These are phyloP conservation scores for Pecten maximus DNA, from an alignment of 2,888 invertebrate species.

Conservation along the genomic window DNA sequence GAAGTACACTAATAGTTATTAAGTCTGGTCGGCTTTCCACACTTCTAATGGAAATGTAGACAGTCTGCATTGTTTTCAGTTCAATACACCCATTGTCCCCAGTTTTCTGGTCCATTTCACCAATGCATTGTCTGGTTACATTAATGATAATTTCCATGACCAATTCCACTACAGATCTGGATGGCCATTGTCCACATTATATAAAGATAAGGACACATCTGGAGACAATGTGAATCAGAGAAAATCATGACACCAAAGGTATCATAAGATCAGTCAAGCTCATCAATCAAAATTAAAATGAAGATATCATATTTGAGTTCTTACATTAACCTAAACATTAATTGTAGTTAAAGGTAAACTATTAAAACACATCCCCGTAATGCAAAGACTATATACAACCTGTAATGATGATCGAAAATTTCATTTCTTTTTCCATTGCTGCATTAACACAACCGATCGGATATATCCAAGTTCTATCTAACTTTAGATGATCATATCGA, in stretches of 20 bases:
- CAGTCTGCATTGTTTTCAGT: not conserved
- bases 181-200: not conserved
- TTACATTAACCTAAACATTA: no score
- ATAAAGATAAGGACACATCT: not conserved
- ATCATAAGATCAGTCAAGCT: not conserved
- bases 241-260: no score
- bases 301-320: not conserved
- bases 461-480: no score
- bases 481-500: no score
- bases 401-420: no score
- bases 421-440: no score
- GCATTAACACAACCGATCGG: no score
- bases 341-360: no score
- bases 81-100: not conserved
- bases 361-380: no score
- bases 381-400: no score
- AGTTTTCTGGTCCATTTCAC: not conserved
- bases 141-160: not conserved
- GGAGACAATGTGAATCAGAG: not conserved
- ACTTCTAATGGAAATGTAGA: not conserved
- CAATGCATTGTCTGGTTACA: not conserved
- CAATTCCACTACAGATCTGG: not conserved
- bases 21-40: not conserved
- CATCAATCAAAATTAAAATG: not conserved
- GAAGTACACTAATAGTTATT: not conserved